These are phyloP conservation scores for Seladonia tumulorum DNA, from an alignment of 2,888 invertebrate species.

Conservation along the genomic window DNA sequence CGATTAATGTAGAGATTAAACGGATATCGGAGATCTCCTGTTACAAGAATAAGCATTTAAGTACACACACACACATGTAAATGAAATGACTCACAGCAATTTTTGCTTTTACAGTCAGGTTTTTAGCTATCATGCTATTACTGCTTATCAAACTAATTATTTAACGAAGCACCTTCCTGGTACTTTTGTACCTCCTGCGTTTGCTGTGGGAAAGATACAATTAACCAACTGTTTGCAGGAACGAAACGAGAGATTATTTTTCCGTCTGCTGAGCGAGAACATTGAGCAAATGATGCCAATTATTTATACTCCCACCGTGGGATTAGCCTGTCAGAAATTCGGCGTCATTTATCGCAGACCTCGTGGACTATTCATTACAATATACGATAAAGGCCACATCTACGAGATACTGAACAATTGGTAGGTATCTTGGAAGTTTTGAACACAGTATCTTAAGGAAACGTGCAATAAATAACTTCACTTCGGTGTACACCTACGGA, in stretches of 20 bases:
- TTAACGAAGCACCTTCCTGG: not conserved
- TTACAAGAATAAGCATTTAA: not conserved
- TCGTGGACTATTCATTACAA: constrained; percentile 97
- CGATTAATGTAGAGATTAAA: not conserved
- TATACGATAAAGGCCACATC: constrained; percentile 96
- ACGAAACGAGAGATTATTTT: constrained; percentile 98
- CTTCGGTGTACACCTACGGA: not conserved
- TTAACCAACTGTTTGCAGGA: constrained; percentile 86
- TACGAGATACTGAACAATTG: constrained; percentile 96
- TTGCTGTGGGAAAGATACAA: not conserved
- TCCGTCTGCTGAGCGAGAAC: constrained; percentile 95
- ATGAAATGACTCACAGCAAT: not conserved
- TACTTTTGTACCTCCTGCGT: not conserved
- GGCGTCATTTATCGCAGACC: constrained; percentile 97
- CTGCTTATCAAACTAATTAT: not conserved
- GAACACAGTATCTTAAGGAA: not conserved
- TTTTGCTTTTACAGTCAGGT: not conserved
- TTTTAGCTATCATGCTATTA: not conserved
- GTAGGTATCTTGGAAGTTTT: constrained; percentile 86
- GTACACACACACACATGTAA: not conserved
- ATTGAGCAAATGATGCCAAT: constrained; percentile 98
- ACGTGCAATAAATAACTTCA: not conserved
- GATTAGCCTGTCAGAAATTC: constrained; percentile 98
- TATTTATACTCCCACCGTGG: constrained; percentile 99
- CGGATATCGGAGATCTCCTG: not conserved